Percentiles rank a stretch among this genome's conserved stretches.
These are phyloP conservation scores for Cairina moschata DNA, from an alignment of 2,113 vertebrate genomes.

Conservation along the genomic window DNA sequence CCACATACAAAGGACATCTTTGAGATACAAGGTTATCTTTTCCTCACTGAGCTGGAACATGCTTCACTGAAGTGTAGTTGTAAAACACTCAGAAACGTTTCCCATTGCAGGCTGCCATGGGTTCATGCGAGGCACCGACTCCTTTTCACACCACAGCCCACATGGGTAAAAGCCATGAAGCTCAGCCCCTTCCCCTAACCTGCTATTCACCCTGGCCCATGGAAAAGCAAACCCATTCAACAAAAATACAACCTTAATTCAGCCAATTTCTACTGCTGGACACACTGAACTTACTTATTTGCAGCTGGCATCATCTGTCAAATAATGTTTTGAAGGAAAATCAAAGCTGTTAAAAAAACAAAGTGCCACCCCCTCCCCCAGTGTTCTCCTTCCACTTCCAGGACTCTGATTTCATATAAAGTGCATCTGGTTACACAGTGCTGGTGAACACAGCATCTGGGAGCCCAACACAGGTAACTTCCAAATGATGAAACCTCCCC, in stretches of 20 bases:
- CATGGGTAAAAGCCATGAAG: neutral
- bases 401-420: neutral
- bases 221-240: neutral
- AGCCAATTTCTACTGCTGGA: neutral
- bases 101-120: neutral
- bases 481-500: neutral
- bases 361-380: neutral
- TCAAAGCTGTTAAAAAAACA: neutral
- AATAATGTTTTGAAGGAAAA: neutral
- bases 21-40: neutral
- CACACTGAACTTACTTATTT: neutral
- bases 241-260: neutral
- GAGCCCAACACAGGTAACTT: neutral
- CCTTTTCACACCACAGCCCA: neutral
- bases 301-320: neutral
- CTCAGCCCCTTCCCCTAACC: neutral
- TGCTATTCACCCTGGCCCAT: neutral
- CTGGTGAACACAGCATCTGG: neutral
- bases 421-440: neutral
- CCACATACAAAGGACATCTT: neutral
- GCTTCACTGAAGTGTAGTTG: neutral
- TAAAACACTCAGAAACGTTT: neutral
- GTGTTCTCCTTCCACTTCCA: neutral
- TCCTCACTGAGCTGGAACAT: neutral
- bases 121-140: accelerated